Percentiles rank a stretch among this genome's conserved stretches.
phyloP scores from a whole-genome alignment of 1,140 invertebrate species.

The Halictus rubicundus region DNA sequence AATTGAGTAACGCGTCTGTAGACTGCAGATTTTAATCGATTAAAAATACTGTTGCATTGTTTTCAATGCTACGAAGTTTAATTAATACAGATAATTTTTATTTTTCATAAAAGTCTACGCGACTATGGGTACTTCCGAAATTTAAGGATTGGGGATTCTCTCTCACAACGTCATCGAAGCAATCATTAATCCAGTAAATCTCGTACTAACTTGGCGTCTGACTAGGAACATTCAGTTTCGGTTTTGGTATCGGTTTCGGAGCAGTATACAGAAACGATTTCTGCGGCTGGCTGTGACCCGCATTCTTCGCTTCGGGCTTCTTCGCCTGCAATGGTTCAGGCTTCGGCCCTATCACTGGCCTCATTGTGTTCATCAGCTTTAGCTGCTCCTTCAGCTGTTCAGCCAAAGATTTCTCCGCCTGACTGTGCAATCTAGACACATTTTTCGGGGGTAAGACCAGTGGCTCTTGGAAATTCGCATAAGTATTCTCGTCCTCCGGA shows the following conservation, averaged over 20 bases:
- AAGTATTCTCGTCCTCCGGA: conserved; percentile 54
- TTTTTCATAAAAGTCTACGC: too few species aligned
- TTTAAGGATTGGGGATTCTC: too few species aligned
- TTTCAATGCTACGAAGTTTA: too few species aligned
- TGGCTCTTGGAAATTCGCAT: conserved; percentile 65
- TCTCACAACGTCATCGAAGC: too few species aligned
- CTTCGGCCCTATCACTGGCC: conserved; percentile 57
- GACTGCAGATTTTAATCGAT: too few species aligned
- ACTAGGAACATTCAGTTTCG: background rate
- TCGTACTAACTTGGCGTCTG: conserved; percentile 51
- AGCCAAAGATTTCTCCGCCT: conserved; percentile 57
- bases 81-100: too few species aligned
- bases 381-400: conserved; percentile 69
- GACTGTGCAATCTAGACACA: conserved; percentile 48
- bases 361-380: conserved; percentile 53
- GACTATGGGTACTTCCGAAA: too few species aligned
- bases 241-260: background rate
- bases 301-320: background rate
- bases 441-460: conserved; percentile 32
- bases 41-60: too few species aligned
- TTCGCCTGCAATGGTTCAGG: conserved; percentile 34
- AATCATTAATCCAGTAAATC: background rate
- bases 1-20: too few species aligned
- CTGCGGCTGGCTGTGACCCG: conserved; percentile 46
- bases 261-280: conserved; percentile 69